Evolutionary conservation across 1,140 invertebrate species (phyloP), one percentile per base, ranked within the genome.

Genomic region (Solenopsis invicta): DNA sequence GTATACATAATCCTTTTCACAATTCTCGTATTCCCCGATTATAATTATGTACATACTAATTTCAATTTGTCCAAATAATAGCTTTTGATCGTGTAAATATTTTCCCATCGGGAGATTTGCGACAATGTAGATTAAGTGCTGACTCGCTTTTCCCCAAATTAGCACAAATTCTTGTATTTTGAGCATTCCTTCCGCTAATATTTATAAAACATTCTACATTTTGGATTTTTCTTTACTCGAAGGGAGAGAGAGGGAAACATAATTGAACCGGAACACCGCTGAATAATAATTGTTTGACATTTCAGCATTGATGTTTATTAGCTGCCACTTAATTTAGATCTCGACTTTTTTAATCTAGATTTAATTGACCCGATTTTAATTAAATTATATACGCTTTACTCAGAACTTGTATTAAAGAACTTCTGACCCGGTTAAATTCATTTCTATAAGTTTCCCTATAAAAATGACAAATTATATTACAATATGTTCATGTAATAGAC

Each of bases 1-100:
- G 13, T 18, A 13, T n/a, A 21, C 64, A 8, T 4, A 54, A 72
- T 52, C 34, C 3, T 21, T 75, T 37, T 29, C 18, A 37, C 71
- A 56, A 56, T 75, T 75, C 72, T 75, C 52, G 6, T 37, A 56
- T 75, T 75, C 54, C 12, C n/a, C 6, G 18, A 54, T 41, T 59
- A 56, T 59, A 75, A 56, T n/a, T 75, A 56, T 56, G n/a, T 56
- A 75, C 18, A 56, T 41, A 61, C 29, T 75, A 76, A 24, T 76
- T 59, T 76, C 21, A 76, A 45, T 12, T 21, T 3, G 8, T n/a
- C 8, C 34, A 45, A 9, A 45, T 59, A 76, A 76, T 76, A 24
- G 21, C 21, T 76, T 61, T 45, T 18, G 21, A 41, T 76, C 41
- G 61, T 24, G 16, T 76, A 61, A 76, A 75, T 54, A 41, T 76